Conservation (phyloP, 2,113 vertebrate genomes). For the Eulemur rufifrons region DNA sequence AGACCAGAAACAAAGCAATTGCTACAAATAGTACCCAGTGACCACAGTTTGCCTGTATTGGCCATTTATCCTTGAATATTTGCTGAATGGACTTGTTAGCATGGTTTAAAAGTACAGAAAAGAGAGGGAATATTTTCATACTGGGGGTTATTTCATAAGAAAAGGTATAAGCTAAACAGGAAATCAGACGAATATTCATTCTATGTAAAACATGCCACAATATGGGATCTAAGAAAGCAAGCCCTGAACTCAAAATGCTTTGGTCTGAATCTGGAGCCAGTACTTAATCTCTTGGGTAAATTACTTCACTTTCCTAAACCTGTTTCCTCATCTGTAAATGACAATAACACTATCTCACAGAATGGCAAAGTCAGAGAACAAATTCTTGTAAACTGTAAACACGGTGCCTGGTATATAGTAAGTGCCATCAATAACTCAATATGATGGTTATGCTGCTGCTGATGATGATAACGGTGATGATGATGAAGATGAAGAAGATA, state of each 20-base stretch:
- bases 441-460: not conserved
- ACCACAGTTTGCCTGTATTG: not conserved
- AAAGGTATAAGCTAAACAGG: not conserved
- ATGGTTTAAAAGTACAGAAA: not conserved
- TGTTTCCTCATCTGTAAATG: not conserved
- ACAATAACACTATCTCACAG: not conserved
- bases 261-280: not conserved
- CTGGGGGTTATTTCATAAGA: not conserved
- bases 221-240: not conserved
- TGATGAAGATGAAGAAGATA: not conserved
- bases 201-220: not conserved
- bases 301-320: not conserved
- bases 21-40: not conserved
- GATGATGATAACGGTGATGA: not conserved
- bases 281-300: not conserved
- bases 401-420: not conserved
- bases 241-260: not conserved
- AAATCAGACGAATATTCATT: not conserved
- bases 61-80: not conserved
- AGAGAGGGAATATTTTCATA: not conserved
- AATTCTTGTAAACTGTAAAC: not conserved
- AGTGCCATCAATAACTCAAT: not conserved
- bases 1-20: not conserved
- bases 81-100: not conserved
- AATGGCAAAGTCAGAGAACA: not conserved